Conservation (phyloP, 37 sponge, comb jelly and placozoan genomes). For the Oscarella lobularis region DNA sequence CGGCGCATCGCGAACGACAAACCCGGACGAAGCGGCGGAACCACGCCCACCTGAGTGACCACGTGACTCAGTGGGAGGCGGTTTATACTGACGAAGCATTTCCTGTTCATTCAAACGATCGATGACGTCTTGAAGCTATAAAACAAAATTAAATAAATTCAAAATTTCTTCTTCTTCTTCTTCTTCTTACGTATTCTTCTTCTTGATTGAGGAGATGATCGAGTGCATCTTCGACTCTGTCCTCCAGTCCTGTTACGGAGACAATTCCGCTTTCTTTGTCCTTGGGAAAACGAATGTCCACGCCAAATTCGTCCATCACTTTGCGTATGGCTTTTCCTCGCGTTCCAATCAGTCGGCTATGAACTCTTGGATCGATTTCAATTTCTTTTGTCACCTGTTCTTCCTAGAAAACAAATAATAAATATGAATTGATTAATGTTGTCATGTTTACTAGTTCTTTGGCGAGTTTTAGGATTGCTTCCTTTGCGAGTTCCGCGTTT, state of each 20-base stretch:
- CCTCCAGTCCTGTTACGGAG: slow-evolving; percentile 60
- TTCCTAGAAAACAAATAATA: slow-evolving; percentile 39
- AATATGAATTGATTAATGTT: too few species aligned
- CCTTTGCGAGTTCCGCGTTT: slow-evolving; percentile 61
- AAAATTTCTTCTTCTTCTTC: neutral
- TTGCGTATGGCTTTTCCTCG: slow-evolving; percentile 68
- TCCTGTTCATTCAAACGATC: slow-evolving; percentile 46
- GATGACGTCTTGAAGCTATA: slow-evolving; percentile 61
- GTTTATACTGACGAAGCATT: slow-evolving; percentile 36
- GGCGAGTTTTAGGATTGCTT: slow-evolving; percentile 59
- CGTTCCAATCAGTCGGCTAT: slow-evolving; percentile 73
- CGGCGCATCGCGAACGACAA: slow-evolving; percentile 54
- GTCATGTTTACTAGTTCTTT: slow-evolving; percentile 72
- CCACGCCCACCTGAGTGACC: neutral
- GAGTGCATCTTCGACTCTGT: slow-evolving; percentile 76
- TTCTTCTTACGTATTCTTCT: slow-evolving; percentile 61
- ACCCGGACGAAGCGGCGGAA: slow-evolving; percentile 11
- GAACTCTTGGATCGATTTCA: slow-evolving; percentile 61
- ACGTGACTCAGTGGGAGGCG: neutral
- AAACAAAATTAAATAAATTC: neutral
- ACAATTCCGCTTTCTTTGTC: slow-evolving; percentile 51
- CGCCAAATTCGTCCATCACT: slow-evolving; percentile 71
- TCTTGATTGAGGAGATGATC: slow-evolving; percentile 56
- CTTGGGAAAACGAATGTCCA: slow-evolving; percentile 64
- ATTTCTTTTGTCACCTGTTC: slow-evolving; percentile 59